These are phyloP conservation scores for Pyrocoelia pectoralis DNA, from an alignment of 2,888 invertebrate genomes.

Conservation along the genomic window DNA sequence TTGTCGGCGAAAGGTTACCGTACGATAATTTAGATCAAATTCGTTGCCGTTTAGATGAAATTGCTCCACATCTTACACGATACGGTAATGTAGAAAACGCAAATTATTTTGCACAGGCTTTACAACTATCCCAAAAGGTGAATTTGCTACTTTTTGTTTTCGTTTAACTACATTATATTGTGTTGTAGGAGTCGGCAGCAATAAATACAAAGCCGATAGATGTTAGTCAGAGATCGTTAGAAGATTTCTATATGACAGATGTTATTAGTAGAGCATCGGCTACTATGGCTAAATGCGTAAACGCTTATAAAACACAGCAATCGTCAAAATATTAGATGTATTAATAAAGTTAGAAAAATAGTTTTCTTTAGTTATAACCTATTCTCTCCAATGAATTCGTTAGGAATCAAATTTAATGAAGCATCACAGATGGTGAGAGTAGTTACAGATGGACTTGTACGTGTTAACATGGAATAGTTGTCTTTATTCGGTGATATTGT, in stretches of 20 bases:
- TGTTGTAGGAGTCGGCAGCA: neutral
- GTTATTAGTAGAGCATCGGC: conserved; percentile 94
- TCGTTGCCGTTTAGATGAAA: conserved; percentile 79
- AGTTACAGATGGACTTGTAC: too few species aligned
- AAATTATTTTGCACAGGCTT: conserved; percentile 83
- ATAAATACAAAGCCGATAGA: conserved; percentile 63
- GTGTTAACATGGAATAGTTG: too few species aligned
- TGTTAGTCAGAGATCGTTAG: conserved; percentile 77
- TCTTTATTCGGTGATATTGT: too few species aligned
- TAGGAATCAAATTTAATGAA: conserved; percentile 6
- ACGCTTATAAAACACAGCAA: conserved; percentile 83
- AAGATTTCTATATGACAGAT: conserved; percentile 96
- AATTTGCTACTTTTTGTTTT: neutral
- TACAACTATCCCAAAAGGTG: conserved; percentile 74
- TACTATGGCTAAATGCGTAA: conserved; percentile 98
- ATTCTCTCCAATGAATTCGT: too few species aligned
- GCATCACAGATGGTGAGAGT: too few species aligned
- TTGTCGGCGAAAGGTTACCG: conserved; percentile 69
- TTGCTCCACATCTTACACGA: conserved; percentile 88
- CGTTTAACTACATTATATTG: neutral
- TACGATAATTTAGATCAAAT: conserved; percentile 90
- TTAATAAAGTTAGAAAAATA: neutral
- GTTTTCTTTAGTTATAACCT: too few species aligned
- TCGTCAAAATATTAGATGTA: conserved; percentile 26
- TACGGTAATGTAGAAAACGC: conserved; percentile 87